Evolutionary conservation across 2,797 vertebrate species (phyloP).

Genomic region (Takifugu rubripes): DNA sequence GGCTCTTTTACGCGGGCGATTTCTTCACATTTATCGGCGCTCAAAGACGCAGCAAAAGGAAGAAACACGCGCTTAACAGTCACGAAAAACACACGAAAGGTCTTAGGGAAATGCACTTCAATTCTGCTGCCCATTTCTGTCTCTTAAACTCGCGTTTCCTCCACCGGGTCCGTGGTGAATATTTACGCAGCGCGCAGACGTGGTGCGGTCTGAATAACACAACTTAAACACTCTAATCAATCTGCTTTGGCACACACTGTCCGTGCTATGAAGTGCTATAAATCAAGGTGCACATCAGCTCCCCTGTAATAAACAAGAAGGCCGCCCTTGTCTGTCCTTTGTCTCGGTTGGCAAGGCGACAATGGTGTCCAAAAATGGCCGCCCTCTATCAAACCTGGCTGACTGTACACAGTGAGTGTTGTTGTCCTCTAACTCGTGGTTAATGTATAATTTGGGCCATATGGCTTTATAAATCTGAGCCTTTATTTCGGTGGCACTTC

Average conservation of each 20-base stretch:
- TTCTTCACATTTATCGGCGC: conserved; percentile 13
- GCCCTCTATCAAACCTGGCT: conserved; percentile 55
- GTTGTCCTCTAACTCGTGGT: conserved; percentile 77
- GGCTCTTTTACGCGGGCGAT: conserved; percentile 70
- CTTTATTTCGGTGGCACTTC: conserved; percentile 78
- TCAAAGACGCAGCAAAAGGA: not conserved
- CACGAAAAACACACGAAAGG: conserved; percentile 3
- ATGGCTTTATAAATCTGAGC: conserved; percentile 86
- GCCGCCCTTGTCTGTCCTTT: conserved; percentile 55
- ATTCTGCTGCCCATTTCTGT: not conserved
- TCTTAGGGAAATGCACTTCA: not conserved
- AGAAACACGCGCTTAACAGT: not conserved
- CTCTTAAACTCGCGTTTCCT: conserved; percentile 3
- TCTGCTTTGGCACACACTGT: conserved; percentile 40
- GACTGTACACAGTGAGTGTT: conserved; percentile 68
- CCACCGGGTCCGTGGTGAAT: conserved; percentile 23
- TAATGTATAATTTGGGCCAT: conserved; percentile 99
- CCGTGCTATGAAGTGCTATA: conserved; percentile 50
- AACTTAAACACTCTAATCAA: conserved; percentile 33
- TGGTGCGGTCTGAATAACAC: conserved; percentile 14
- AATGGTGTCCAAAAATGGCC: conserved; percentile 71
- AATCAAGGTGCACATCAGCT: conserved; percentile 51
- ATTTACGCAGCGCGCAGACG: conserved; percentile 71
- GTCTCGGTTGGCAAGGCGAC: conserved; percentile 76
- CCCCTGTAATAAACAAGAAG: conserved; percentile 61